These are phyloP conservation scores for Campoletis raptor DNA, from an alignment of 2,888 invertebrate genomes.

Conservation along the genomic window DNA sequence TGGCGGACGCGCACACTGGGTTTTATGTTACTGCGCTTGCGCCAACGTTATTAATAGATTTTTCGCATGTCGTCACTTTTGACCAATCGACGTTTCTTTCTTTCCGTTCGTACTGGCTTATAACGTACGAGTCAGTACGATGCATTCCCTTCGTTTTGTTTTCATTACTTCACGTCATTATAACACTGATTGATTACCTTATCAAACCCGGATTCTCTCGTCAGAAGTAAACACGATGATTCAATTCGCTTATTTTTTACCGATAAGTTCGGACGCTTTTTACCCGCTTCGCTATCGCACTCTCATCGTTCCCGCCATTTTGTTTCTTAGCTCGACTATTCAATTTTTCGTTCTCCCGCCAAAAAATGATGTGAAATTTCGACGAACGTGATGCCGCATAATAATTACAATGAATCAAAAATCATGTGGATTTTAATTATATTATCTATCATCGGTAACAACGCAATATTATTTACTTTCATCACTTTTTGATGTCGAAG, in stretches of 20 bases:
- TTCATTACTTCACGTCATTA: background rate
- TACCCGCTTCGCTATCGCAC: background rate
- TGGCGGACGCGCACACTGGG: constrained; percentile 81
- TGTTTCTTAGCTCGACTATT: background rate
- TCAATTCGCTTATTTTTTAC: background rate
- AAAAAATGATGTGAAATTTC: background rate
- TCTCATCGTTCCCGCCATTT: background rate
- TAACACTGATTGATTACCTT: constrained; percentile 1
- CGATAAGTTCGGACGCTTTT: background rate
- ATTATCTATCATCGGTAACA: background rate
- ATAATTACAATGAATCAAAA: background rate
- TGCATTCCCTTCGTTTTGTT: background rate
- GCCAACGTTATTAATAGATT: constrained; percentile 80
- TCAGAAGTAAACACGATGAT: background rate
- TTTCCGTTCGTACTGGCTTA: constrained; percentile 47
- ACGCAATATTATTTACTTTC: background rate
- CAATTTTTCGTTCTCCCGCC: constrained; percentile 8
- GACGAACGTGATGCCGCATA: background rate
- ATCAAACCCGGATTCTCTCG: constrained; percentile 9
- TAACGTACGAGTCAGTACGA: background rate
- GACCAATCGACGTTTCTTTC: constrained; percentile 74
- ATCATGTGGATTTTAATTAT: background rate
- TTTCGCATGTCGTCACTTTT: constrained; percentile 77
- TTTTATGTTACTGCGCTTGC: constrained; percentile 75
- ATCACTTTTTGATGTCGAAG: background rate